Conservation (phyloP, 2,888 invertebrate genomes). For the Leucophora obtusa region DNA sequence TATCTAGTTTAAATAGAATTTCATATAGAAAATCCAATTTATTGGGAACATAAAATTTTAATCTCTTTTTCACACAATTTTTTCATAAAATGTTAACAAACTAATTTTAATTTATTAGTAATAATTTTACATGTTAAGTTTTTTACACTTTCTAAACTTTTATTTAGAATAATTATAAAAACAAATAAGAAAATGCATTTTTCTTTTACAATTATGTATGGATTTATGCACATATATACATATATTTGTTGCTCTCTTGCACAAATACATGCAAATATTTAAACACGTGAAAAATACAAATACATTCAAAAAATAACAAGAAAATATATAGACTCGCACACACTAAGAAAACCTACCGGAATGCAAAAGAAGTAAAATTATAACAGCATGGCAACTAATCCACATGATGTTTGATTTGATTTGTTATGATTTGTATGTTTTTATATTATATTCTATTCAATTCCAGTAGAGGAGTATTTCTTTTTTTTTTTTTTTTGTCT, state of each 20-base stretch:
- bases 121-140: too few relatives aligned
- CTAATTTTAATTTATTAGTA: too few relatives aligned
- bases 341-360: constrained; percentile 74
- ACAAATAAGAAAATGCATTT: too few relatives aligned
- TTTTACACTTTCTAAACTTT: too few relatives aligned
- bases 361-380: constrained; percentile 77
- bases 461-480: constrained; percentile 38
- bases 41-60: too few relatives aligned
- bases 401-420: constrained; percentile 76
- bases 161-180: too few relatives aligned
- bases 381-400: constrained; percentile 78
- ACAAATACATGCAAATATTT: constrained; percentile 19
- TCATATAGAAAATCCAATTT: too few relatives aligned
- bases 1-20: too few relatives aligned
- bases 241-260: constrained; percentile 29
- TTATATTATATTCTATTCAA: constrained; percentile 30
- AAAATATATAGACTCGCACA: constrained; percentile 29
- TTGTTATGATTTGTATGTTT: constrained; percentile 22
- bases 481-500: not conserved
- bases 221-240: too few relatives aligned
- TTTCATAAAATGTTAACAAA: too few relatives aligned
- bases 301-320: constrained; percentile 12
- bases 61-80: too few relatives aligned
- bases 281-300: constrained; percentile 56
- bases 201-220: too few relatives aligned